Percentiles rank a stretch among this genome's conserved stretches.
Conservation (phyloP, 2,888 invertebrate genomes). For the Dysmachus trigonus region DNA sequence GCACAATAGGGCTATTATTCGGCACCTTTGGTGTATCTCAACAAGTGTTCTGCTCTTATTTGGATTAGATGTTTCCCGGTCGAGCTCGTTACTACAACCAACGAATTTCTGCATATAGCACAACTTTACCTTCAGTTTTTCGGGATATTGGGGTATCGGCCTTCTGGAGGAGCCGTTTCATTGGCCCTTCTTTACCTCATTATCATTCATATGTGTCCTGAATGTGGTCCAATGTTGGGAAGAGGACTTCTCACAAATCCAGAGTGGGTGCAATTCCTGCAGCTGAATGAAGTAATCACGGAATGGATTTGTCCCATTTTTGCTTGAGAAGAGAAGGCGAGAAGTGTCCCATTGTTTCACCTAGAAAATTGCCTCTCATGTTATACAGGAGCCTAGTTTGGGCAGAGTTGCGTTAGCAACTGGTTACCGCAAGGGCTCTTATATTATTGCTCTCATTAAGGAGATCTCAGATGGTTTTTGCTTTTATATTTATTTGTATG, state of each 20-base stretch:
- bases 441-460: not conserved
- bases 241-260: not conserved
- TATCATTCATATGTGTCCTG: not conserved
- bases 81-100: not conserved
- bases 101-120: not conserved
- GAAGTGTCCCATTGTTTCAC: not conserved
- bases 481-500: not conserved
- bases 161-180: not conserved
- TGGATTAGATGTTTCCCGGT: constrained; percentile 2
- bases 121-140: not conserved
- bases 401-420: not conserved
- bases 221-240: not conserved
- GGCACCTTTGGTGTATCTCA: not conserved
- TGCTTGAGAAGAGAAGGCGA: not conserved
- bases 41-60: not conserved
- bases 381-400: not conserved
- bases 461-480: not conserved
- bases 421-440: not conserved
- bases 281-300: not conserved
- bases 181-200: not conserved
- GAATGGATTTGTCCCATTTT: not conserved
- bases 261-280: not conserved
- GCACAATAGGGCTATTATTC: not conserved
- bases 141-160: not conserved
- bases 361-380: not conserved